phyloP scores from a whole-genome alignment of 2,113 vertebrate genomes.

The Aix galericulata region DNA sequence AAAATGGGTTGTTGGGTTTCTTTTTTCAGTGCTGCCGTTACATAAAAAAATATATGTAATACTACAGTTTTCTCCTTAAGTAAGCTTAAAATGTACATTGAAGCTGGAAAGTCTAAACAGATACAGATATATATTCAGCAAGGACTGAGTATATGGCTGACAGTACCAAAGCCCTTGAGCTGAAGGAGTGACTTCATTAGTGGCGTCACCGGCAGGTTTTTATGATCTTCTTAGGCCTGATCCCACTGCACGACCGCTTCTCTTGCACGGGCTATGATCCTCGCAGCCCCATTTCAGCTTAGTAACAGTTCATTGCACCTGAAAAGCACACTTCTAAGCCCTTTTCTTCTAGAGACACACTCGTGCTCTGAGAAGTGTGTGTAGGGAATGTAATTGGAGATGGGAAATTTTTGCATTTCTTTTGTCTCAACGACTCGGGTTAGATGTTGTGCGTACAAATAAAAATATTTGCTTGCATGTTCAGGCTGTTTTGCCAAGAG shows the following conservation, averaged over 20 bases:
- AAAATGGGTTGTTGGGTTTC: not conserved
- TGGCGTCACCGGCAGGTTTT: not conserved
- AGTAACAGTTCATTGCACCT: not conserved
- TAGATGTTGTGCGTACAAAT: not conserved
- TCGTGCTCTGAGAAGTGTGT: not conserved
- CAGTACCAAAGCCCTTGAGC: not conserved
- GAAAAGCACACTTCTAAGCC: not conserved
- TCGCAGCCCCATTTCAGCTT: not conserved
- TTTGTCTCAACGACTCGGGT: not conserved
- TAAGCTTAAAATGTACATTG: not conserved
- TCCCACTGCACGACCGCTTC: accelerated
- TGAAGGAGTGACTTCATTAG: not conserved
- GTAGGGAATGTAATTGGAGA: not conserved
- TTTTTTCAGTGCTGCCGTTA: not conserved
- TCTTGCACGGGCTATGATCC: not conserved
- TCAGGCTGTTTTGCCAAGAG: not conserved
- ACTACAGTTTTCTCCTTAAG: not conserved
- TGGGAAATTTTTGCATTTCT: not conserved
- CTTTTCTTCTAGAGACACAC: not conserved
- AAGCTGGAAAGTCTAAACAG: not conserved
- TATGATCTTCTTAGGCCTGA: not conserved
- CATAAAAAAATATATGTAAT: not conserved
- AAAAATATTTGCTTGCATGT: not conserved
- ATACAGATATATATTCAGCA: not conserved
- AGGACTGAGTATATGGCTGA: not conserved